A percentile compares a stretch with the other conserved stretches of the same genome.
Conservation (phyloP, 1,140 invertebrate genomes). For the Pseudomyrmex flavicornis region DNA sequence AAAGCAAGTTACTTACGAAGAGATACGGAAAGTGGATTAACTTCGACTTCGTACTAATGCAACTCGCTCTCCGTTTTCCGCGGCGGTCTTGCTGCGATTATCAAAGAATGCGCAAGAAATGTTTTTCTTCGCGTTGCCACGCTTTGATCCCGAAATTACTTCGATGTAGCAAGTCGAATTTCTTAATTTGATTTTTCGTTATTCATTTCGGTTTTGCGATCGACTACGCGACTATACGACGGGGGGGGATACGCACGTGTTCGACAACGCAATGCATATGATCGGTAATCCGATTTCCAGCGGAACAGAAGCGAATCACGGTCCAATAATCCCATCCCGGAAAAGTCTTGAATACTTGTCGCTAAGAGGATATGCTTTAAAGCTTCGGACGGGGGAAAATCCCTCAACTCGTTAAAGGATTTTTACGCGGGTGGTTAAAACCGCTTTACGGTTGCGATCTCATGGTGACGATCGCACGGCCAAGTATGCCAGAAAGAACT, state of each 20-base stretch:
- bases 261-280: conserved; percentile 28
- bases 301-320: conserved; percentile 31
- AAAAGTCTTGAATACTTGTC: conserved; percentile 40
- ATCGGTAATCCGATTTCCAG: conserved; percentile 32
- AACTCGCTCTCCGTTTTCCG: background rate
- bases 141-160: too few relatives aligned
- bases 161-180: too few relatives aligned
- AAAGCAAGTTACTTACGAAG: conserved; percentile 13
- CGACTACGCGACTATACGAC: background rate
- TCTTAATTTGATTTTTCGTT: background rate
- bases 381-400: background rate
- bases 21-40: background rate
- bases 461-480: conserved; percentile 4
- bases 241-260: background rate
- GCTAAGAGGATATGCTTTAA: conserved; percentile 15
- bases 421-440: conserved; percentile 46
- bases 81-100: too few relatives aligned
- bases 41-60: background rate
- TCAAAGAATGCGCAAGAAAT: background rate
- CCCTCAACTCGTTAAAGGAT: conserved; percentile 41
- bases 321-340: background rate
- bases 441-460: conserved; percentile 38
- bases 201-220: background rate
- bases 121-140: too few relatives aligned
- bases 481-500: conserved; percentile 29